Base-by-base conservation (phyloP, 2,113 vertebrate species). In the Oxyruncus cristatus region DNA sequence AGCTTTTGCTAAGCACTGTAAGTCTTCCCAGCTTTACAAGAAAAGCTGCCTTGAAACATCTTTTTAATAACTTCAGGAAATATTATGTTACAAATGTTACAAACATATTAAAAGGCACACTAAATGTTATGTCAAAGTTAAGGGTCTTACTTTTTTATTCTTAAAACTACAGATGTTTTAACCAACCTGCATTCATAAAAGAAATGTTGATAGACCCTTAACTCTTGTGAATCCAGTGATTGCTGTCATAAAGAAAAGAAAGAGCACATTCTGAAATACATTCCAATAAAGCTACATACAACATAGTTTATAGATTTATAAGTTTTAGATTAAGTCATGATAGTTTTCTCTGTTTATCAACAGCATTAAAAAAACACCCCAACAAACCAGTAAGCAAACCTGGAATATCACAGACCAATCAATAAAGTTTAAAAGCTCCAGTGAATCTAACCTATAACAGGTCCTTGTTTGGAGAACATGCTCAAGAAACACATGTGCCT, bases 401-500 rank as follows among this genome's bases (percentile, higher is more conserved):
- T 97, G 97, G 87, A 97, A 96, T 98, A 95, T 91, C 92, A 95
- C 95, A 97, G 97, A 96, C 96, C 97, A 97, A 98, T 98, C 98
- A 97, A 97, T 98, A 98, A 98, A 97, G 95, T 98, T 98, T 97
- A 98, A 98, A 98, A 97, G 96, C 97, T 95, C 85, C 95, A 97
- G 97, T 98, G 97, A 98, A 97, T 98, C 96, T 98, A 98, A 98
- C 98, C 98, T 97, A 98, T 98, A 98, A 98, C 98, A 98, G 97
- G 97, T 98, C 98, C 98, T 98, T 98, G 98, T 98, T 98, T 98
- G 97, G 97, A 98, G 97, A 97, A 97, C 92, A 97, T 19, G 97
- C 96, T 98, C 97, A 97, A 98, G 97, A 98, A 98, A 98, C 98
- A 98, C 97, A 98, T 98, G 98, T 98, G 98, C 97, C 98, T 98